Percentiles rank a stretch among this genome's conserved stretches.
Evolutionary conservation across 2,888 invertebrate species (phyloP).

Genomic region (Ferdinandea cuprea): DNA sequence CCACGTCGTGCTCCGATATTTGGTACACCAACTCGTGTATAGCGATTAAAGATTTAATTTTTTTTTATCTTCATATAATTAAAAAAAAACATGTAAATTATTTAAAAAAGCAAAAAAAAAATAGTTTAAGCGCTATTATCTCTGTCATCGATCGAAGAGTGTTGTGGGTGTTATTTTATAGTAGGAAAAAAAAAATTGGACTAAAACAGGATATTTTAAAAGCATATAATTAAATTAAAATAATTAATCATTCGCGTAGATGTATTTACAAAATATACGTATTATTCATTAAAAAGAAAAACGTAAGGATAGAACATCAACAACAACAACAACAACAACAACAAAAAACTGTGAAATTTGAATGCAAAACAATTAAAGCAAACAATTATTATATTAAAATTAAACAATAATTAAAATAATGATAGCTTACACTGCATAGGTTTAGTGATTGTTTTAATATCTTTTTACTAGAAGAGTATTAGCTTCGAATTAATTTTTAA

Average conservation of each 20-base stretch:
- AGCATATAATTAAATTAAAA: slow-evolving; percentile 30
- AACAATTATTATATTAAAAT: slow-evolving; percentile 32
- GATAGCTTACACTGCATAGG: slow-evolving; percentile 40
- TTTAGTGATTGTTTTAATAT: slow-evolving; percentile 22
- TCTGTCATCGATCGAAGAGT: slow-evolving; percentile 34
- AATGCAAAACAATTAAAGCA: slow-evolving; percentile 28
- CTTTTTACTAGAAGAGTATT: slow-evolving; percentile 22
- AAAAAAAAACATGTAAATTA: slow-evolving; percentile 31
- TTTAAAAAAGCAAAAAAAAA: slow-evolving; percentile 16
- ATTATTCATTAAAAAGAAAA: slow-evolving; percentile 35
- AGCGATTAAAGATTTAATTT: slow-evolving; percentile 81
- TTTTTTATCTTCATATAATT: slow-evolving; percentile 34
- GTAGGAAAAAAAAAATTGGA: slow-evolving; percentile 64
- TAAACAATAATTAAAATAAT: slow-evolving; percentile 24
- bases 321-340: too few species aligned
- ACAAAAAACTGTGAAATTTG: slow-evolving; percentile 65
- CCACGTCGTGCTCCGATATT: slow-evolving; percentile 80
- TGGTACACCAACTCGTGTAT: slow-evolving; percentile 82
- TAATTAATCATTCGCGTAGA: slow-evolving; percentile 50
- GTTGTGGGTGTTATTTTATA: slow-evolving; percentile 17
- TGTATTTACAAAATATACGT: slow-evolving; percentile 70
- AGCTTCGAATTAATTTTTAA: slow-evolving; percentile 44
- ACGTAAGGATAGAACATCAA: slow-evolving; percentile 36
- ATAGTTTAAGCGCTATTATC: slow-evolving; percentile 49
- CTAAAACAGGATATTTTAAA: slow-evolving; percentile 71